phyloP scores from a whole-genome alignment of 2,888 invertebrate genomes.

The Drosophila nr. perissopoda region DNA sequence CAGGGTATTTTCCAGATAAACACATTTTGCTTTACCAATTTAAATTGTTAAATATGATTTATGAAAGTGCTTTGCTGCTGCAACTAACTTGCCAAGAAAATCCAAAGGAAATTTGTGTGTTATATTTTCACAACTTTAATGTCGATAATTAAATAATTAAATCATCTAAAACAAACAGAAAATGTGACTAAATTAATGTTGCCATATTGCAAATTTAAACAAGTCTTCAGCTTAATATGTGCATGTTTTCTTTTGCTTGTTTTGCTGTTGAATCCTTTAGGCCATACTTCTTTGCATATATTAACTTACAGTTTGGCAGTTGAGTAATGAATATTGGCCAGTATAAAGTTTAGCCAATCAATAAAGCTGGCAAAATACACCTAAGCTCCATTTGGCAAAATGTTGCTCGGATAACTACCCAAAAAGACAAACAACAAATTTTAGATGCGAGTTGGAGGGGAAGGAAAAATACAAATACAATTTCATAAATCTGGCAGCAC shows the following conservation, averaged over 20 bases:
- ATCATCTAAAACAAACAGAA: conserved; percentile 3
- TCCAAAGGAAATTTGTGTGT: neutral
- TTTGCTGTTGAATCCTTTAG: conserved; percentile 10
- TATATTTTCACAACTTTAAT: conserved; percentile 5
- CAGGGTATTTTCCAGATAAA: neutral
- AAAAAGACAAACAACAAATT: conserved; percentile 36
- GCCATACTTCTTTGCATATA: conserved; percentile 9
- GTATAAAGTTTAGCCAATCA: conserved; percentile 34
- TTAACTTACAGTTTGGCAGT: conserved; percentile 23
- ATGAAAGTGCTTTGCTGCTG: conserved; percentile 2
- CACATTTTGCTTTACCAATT: neutral
- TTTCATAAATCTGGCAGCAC: conserved; percentile 80
- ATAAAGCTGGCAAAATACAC: conserved; percentile 28
- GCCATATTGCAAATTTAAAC: neutral
- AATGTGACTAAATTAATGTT: conserved; percentile 3
- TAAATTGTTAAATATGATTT: conserved; percentile 20
- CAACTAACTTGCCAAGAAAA: conserved; percentile 6
- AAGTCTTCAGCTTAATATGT: neutral
- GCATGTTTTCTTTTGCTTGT: conserved; percentile 6
- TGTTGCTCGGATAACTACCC: conserved; percentile 43
- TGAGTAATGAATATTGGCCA: conserved; percentile 15
- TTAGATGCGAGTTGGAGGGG: conserved; percentile 23
- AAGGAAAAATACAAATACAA: conserved; percentile 55
- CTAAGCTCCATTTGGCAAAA: conserved; percentile 13
- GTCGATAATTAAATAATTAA: conserved; percentile 9